phyloP scores from a whole-genome alignment of 2,113 vertebrate species.

The Forbesichthys agassizii region DNA sequence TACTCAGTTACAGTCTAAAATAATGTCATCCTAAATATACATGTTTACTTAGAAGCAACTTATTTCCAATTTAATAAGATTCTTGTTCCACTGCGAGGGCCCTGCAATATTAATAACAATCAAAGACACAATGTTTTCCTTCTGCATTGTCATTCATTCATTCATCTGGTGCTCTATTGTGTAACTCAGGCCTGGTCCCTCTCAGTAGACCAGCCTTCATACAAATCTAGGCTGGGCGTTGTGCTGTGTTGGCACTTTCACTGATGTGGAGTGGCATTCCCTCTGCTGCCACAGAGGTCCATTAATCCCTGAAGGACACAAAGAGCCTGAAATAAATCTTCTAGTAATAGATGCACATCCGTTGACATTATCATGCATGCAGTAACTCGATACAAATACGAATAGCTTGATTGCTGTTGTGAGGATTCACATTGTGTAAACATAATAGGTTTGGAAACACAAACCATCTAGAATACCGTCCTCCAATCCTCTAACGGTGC shows the following conservation, averaged over 20 bases:
- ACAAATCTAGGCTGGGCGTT: slow-evolving; percentile 50
- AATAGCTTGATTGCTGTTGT: too few species aligned
- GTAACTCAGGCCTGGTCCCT: slow-evolving; percentile 27
- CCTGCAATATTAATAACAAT: not conserved
- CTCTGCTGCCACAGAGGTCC: slow-evolving; percentile 10
- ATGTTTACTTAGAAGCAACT: not conserved
- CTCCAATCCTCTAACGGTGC: too few species aligned
- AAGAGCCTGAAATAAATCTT: slow-evolving; percentile 24
- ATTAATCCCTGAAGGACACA: slow-evolving; percentile 53
- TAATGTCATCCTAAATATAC: not conserved
- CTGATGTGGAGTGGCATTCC: slow-evolving; percentile 54
- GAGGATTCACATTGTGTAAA: too few species aligned
- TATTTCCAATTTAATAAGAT: not conserved
- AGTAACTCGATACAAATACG: not conserved
- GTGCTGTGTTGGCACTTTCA: slow-evolving; percentile 55
- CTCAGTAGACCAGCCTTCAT: slow-evolving; percentile 52
- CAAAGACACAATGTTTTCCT: slow-evolving; percentile 27
- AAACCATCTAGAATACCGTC: too few species aligned
- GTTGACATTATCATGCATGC: not conserved
- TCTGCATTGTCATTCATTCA: slow-evolving; percentile 24
- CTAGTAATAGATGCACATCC: slow-evolving; percentile 39
- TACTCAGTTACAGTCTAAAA: not conserved
- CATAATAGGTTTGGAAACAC: too few species aligned
- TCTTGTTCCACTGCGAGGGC: not conserved
- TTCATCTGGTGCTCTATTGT: slow-evolving; percentile 33